phyloP scores from a whole-genome alignment of 2,888 invertebrate genomes.

The Melieria crassipennis region DNA sequence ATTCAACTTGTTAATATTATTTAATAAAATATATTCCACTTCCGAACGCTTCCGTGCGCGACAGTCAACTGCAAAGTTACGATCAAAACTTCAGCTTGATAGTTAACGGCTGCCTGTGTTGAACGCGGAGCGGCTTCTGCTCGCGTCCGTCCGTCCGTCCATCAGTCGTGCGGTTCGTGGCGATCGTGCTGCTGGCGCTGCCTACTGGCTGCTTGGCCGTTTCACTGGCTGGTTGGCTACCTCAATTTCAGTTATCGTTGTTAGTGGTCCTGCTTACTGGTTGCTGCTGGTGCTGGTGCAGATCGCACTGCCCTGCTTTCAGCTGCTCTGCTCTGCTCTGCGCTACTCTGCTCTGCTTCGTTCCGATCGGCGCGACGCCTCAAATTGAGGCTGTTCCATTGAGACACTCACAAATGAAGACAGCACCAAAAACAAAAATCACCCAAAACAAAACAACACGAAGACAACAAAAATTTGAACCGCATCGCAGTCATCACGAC shows the following conservation, averaged over 20 bases:
- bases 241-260: constrained; percentile 21
- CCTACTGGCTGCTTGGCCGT: constrained; percentile 22
- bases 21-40: constrained; percentile 67
- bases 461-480: constrained; percentile 27
- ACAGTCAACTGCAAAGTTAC: constrained; percentile 67
- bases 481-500: constrained; percentile 10
- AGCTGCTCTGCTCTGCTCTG: constrained; percentile 28
- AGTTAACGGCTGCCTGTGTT: constrained; percentile 65
- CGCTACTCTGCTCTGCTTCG: constrained; percentile 31
- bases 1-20: constrained; percentile 59
- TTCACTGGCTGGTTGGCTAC: constrained; percentile 23
- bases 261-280: constrained; percentile 19
- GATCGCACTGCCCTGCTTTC: constrained; percentile 32
- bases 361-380: constrained; percentile 23
- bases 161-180: constrained; percentile 14
- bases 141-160: constrained; percentile 27
- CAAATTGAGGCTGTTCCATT: constrained; percentile 36
- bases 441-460: constrained; percentile 17
- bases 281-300: constrained; percentile 14
- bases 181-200: constrained; percentile 26
- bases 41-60: constrained; percentile 67
- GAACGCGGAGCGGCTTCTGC: constrained; percentile 58
- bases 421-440: constrained; percentile 31
- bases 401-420: constrained; percentile 45
- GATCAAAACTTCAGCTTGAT: constrained; percentile 66